A percentile compares a stretch with the other conserved stretches of the same genome.
Conservation (phyloP, 53 echinoderm and acorn worm species). For the Luidia sarsii region DNA sequence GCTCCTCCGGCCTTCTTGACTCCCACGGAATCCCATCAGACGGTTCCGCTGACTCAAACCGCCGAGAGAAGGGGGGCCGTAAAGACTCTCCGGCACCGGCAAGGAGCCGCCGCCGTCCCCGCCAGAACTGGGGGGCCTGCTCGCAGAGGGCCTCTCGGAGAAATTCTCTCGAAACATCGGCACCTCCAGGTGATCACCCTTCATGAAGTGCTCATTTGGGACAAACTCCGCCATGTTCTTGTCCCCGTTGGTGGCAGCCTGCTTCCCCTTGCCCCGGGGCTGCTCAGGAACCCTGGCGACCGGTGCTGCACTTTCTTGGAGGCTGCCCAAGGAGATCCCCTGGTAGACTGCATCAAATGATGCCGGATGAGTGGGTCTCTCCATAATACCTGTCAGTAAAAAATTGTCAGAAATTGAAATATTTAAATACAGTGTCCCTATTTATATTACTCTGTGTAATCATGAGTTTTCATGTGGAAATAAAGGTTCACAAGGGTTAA, state of each 20-base stretch:
- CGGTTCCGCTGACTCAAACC: slow-evolving; percentile 1
- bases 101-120: slow-evolving; percentile 12
- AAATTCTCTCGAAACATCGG: neutral
- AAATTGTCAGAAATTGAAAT: too few species aligned
- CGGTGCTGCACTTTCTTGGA: neutral
- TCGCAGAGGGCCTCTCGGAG: neutral
- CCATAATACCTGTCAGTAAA: slow-evolving; percentile 22
- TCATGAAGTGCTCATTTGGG: slow-evolving; percentile 24
- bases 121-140: slow-evolving; percentile 18
- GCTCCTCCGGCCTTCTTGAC: slow-evolving; percentile 2
- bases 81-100: neutral
- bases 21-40: neutral
- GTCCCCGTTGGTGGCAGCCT: neutral
- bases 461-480: too few species aligned
- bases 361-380: slow-evolving; percentile 42
- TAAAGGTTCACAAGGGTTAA: too few species aligned
- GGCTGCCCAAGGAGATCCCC: neutral
- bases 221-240: slow-evolving; percentile 14
- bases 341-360: slow-evolving; percentile 4
- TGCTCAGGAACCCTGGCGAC: neutral
- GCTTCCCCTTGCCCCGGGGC: neutral
- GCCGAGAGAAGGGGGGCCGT: neutral
- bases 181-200: slow-evolving; percentile 17
- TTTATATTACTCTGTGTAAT: too few species aligned
- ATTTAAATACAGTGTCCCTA: too few species aligned